Evolutionary conservation across 2,113 vertebrate species (phyloP), one percentile per base, ranked within the genome.

Genomic region (Nesogale talazaci): DNA sequence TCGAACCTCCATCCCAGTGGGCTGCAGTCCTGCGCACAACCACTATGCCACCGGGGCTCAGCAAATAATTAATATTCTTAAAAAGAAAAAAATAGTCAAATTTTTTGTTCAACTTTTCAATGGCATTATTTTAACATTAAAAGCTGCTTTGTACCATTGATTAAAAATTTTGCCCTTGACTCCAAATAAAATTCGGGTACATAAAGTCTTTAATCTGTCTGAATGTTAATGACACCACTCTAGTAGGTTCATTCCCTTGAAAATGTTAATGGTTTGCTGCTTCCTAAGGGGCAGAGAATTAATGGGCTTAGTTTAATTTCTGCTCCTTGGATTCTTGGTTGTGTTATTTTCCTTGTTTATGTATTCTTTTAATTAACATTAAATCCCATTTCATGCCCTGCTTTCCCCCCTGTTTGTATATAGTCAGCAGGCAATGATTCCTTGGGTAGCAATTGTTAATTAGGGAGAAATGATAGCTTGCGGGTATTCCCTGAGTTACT

Each of bases 291-390:
- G 59, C 57, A 88, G 76, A 83, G 59, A 76, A 91, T 74, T 90
- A 19, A 83, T 86, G 83, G 81, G 65, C 91, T 91, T 96, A 16
- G 85, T 95, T 89, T 76, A 65, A 63, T 59, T 93, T 23, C 74
- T 83, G 46, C 15, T 87, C 80, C 56, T 90, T 88, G 40, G 57
- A 84, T 95, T 84, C 63, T 93, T 95, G 65, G 52, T 91, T 89
- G 61, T 69, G n/a, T 91, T 95, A 76, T 91, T 91, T 92, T 92
- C 63, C 89, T 92, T 86, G 40, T 89, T 94, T 93, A 80, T 94
- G 59, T 89, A 52, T 89, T 88, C 90, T 95, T 93, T 95, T 88
- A 94, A 93, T 94, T 95, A 94, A 94, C 76, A 77, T 38, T 94
- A 72, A 88, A n/a, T 77, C 61, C 75, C 34, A 56, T 77, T 83